These are phyloP conservation scores for Pogonomyrmex barbatus DNA, from an alignment of 1,140 invertebrate genomes.

Conservation along the genomic window DNA sequence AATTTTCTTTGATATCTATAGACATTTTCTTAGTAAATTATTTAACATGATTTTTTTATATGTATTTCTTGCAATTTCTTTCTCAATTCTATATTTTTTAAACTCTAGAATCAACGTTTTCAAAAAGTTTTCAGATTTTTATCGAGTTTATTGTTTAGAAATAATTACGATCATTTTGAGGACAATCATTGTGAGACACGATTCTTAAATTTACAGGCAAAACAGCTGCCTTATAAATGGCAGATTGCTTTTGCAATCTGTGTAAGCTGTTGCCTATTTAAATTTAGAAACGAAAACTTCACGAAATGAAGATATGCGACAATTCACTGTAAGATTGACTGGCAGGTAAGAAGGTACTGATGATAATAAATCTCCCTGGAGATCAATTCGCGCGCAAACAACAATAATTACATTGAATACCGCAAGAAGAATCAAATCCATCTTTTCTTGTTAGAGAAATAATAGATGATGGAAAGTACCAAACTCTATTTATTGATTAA, in stretches of 20 bases:
- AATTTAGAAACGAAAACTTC: conserved; percentile 33
- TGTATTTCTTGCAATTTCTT: not conserved
- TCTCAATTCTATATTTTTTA: not conserved
- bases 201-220: not conserved
- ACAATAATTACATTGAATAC: conserved; percentile 12
- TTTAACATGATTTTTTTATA: not conserved
- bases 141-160: conserved; percentile 3
- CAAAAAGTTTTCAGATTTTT: not conserved
- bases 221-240: conserved; percentile 39
- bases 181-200: not conserved
- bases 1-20: not conserved
- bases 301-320: not conserved
- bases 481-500: conserved; percentile 21
- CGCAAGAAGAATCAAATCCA: not conserved
- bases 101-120: not conserved
- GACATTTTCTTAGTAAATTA: conserved; percentile 4
- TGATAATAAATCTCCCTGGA: conserved; percentile 20
- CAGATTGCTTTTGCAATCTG: conserved; percentile 23
- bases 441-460: not conserved
- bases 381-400: not conserved
- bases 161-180: conserved; percentile 5
- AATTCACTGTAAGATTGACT: conserved; percentile 9
- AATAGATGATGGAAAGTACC: conserved; percentile 29
- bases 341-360: conserved; percentile 38
- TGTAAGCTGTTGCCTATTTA: conserved; percentile 31